Percentiles rank a stretch among this genome's conserved stretches.
Evolutionary conservation across 2,888 invertebrate genomes (phyloP).

Genomic region (Pheosia tremula): DNA sequence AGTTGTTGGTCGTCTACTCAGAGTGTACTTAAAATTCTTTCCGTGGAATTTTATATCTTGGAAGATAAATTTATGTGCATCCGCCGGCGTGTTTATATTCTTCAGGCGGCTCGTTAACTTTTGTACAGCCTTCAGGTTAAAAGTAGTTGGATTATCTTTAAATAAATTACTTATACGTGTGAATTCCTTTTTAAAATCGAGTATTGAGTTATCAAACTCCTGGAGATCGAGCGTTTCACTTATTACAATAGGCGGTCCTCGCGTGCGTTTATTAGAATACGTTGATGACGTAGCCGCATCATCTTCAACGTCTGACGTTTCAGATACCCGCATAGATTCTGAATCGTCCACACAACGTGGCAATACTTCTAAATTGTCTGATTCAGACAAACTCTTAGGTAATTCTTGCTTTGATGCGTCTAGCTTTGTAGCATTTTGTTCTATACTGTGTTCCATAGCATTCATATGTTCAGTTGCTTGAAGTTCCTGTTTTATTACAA

Average conservation of each 20-base stretch:
- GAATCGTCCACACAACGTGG: background rate
- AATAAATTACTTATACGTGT: slow-evolving; percentile 3
- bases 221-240: background rate
- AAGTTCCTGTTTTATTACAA: background rate
- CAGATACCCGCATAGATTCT: background rate
- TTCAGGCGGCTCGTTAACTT: background rate
- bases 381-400: background rate
- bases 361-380: background rate
- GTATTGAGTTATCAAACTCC: background rate
- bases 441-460: background rate
- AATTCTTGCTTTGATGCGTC: background rate
- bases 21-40: background rate
- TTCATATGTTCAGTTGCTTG: background rate
- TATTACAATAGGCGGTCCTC: background rate
- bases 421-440: background rate
- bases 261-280: background rate
- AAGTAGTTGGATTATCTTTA: background rate
- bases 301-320: background rate
- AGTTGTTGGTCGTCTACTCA: background rate
- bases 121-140: background rate
- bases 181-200: background rate
- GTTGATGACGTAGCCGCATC: background rate
- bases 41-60: slow-evolving; percentile 2
- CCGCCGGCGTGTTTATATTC: background rate
- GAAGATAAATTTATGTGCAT: slow-evolving; percentile 1